Conservation (phyloP, 2,888 invertebrate genomes). For the Nomada ruficornis region DNA sequence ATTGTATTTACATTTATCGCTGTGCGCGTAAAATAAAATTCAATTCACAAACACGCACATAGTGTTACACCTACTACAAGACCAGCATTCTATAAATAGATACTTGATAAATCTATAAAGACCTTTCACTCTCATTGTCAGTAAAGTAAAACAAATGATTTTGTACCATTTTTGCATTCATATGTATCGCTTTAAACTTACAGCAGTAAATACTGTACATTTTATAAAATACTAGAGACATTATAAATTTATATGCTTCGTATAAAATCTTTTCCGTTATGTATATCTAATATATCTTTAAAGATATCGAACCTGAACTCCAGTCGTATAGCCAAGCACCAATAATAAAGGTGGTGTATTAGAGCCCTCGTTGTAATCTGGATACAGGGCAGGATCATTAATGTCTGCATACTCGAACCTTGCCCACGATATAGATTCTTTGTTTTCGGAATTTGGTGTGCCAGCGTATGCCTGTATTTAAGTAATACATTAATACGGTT, state of each 20-base stretch:
- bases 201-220: not conserved
- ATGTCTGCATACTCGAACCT: constrained; percentile 95
- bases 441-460: constrained; percentile 85
- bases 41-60: constrained; percentile 7
- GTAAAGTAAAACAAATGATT: constrained; percentile 1
- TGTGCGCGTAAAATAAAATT: constrained; percentile 20
- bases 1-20: no score
- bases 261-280: not conserved
- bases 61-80: constrained; percentile 23
- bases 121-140: not conserved
- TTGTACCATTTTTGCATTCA: not conserved
- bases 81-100: constrained; percentile 31
- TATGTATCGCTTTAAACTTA: not conserved
- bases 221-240: not conserved
- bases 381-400: constrained; percentile 90
- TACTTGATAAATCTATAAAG: constrained; percentile 14
- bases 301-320: constrained; percentile 88
- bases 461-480: constrained; percentile 85
- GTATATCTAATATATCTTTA: not conserved
- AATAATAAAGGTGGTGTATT: constrained; percentile 92
- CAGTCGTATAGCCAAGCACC: constrained; percentile 94
- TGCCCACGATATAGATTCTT: constrained; percentile 90
- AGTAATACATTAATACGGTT: constrained; percentile 12
- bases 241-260: not conserved
- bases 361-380: constrained; percentile 89